Conservation (phyloP, 2,888 invertebrate species). For the Ctena decussata region DNA sequence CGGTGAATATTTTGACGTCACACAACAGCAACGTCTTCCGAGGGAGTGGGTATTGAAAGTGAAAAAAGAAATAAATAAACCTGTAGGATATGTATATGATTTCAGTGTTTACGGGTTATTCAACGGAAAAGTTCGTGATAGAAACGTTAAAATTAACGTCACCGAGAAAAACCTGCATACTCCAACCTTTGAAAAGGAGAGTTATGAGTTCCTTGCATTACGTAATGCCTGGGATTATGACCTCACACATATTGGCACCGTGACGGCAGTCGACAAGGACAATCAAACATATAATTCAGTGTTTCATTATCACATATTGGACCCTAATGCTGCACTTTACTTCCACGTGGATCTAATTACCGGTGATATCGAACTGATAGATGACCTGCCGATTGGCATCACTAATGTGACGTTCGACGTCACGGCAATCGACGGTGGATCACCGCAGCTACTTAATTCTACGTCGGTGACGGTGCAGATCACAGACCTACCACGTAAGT, state of each 20-base stretch:
- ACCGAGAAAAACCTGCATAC: conserved; percentile 69
- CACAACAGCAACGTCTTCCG: conserved; percentile 27
- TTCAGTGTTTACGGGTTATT: conserved; percentile 68
- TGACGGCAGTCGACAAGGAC: conserved; percentile 70
- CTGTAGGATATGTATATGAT: conserved; percentile 65
- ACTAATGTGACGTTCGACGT: conserved; percentile 63
- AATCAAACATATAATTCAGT: conserved; percentile 69
- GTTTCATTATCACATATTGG: conserved; percentile 71
- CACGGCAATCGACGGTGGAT: conserved; percentile 74
- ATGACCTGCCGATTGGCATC: conserved; percentile 56
- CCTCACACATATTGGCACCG: conserved; percentile 60
- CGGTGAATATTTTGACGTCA: conserved; percentile 68
- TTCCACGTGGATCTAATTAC: conserved; percentile 61
- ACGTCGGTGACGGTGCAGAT: conserved; percentile 64
- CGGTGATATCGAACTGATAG: conserved; percentile 64
- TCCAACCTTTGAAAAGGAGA: conserved; percentile 64
- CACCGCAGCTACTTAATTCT: conserved; percentile 66
- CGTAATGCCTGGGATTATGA: conserved; percentile 62
- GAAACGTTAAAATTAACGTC: conserved; percentile 72
- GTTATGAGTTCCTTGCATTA: conserved; percentile 69
- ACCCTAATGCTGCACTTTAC: conserved; percentile 30
- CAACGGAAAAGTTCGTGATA: conserved; percentile 51
- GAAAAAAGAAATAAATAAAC: conserved; percentile 65
- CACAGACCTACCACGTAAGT: conserved; percentile 75
- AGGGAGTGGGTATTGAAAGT: conserved; percentile 66